These are phyloP conservation scores for Monochamus saltuarius DNA, from an alignment of 1,140 invertebrate species.

Conservation along the genomic window DNA sequence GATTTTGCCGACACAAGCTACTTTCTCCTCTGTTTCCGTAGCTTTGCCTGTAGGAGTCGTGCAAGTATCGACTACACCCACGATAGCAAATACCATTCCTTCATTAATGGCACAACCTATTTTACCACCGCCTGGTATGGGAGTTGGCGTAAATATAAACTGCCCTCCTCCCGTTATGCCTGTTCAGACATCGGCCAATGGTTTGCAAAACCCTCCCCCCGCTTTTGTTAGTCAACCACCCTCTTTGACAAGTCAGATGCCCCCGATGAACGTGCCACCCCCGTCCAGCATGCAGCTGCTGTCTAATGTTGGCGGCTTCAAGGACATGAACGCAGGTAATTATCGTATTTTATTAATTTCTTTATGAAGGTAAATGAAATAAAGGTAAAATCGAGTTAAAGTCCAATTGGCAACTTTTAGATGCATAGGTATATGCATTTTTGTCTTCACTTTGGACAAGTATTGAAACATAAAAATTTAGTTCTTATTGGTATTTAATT, in stretches of 20 bases:
- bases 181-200: slow-evolving; percentile 43
- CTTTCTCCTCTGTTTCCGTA: slow-evolving; percentile 32
- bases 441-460: too few species aligned
- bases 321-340: slow-evolving; percentile 44
- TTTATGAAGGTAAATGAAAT: too few species aligned
- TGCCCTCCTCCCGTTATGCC: slow-evolving; percentile 46
- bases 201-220: slow-evolving; percentile 39
- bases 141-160: slow-evolving; percentile 49
- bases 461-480: not conserved
- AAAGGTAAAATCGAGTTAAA: too few species aligned
- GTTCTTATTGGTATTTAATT: too few species aligned
- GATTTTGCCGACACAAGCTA: slow-evolving; percentile 21
- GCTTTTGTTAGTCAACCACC: slow-evolving; percentile 41
- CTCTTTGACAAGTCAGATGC: slow-evolving; percentile 46
- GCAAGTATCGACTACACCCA: slow-evolving; percentile 26
- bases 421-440: too few species aligned
- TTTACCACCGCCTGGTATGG: slow-evolving; percentile 54
- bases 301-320: slow-evolving; percentile 25
- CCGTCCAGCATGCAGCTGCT: slow-evolving; percentile 29
- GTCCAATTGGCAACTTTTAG: too few species aligned
- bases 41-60: slow-evolving; percentile 28
- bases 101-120: slow-evolving; percentile 49
- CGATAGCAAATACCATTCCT: slow-evolving; percentile 39
- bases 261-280: slow-evolving; percentile 53
- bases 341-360: too few species aligned